phyloP scores from a whole-genome alignment of 2,888 invertebrate species.

The Lasioglossum oenotherae region DNA sequence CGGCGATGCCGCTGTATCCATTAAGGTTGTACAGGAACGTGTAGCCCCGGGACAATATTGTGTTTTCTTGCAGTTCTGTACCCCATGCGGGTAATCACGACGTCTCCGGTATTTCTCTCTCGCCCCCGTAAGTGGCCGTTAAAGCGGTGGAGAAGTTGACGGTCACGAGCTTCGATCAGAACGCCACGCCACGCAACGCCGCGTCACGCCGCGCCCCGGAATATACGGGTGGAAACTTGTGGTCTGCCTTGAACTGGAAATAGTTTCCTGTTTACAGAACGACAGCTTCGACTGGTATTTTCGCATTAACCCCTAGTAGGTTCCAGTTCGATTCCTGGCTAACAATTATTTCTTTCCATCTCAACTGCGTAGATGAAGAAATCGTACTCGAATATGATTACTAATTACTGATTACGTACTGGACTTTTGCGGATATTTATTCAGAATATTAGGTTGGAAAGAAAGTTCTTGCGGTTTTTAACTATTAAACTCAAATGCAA shows the following conservation, averaged over 20 bases:
- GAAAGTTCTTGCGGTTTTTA: too few relatives aligned
- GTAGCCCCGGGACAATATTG: conserved; percentile 58
- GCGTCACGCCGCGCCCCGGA: neutral
- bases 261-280: conserved; percentile 58
- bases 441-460: too few relatives aligned
- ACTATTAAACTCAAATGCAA: too few relatives aligned
- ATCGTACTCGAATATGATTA: too few relatives aligned
- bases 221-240: conserved; percentile 59
- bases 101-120: conserved; percentile 36
- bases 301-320: neutral
- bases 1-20: conserved; percentile 59
- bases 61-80: conserved; percentile 62
- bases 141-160: conserved; percentile 57
- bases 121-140: conserved; percentile 39
- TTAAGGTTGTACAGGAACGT: conserved; percentile 50
- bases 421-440: too few relatives aligned
- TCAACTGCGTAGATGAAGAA: too few relatives aligned
- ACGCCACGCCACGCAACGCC: neutral
- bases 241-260: conserved; percentile 48
- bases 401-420: too few relatives aligned
- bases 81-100: conserved; percentile 69
- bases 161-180: conserved; percentile 60
- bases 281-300: conserved; percentile 8
- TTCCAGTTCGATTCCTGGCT: neutral
- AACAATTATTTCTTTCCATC: neutral